Evolutionary conservation across 23 tunicate genomes (phyloP).

Genomic region (Diplosoma virens): DNA sequence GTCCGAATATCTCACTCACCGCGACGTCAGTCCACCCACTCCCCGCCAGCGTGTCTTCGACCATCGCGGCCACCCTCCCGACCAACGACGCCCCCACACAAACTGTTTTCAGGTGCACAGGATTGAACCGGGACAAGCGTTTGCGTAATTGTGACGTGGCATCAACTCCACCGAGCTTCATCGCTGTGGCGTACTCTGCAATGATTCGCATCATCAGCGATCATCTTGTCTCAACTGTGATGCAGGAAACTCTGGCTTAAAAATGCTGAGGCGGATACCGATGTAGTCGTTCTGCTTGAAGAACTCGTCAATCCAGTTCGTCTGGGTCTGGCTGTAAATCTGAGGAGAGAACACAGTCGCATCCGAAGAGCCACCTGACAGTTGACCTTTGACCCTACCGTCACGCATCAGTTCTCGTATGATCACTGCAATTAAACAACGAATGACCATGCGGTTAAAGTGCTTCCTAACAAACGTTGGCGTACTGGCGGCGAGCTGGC

Average conservation of each 20-base stretch:
- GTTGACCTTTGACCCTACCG: constrained; percentile 65
- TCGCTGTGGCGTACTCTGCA: constrained; percentile 69
- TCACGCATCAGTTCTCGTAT: constrained; percentile 62
- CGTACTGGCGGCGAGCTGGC: neutral
- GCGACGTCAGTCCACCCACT: constrained; percentile 70
- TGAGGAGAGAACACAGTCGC: constrained; percentile 64
- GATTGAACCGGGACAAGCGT: constrained; percentile 20
- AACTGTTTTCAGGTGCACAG: constrained; percentile 47
- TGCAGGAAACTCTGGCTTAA: neutral
- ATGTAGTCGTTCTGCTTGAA: constrained; percentile 68
- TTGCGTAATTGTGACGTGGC: constrained; percentile 35
- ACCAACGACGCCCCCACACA: constrained; percentile 59
- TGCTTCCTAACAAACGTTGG: neutral
- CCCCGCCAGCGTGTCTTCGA: constrained; percentile 53
- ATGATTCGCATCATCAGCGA: too few relatives aligned
- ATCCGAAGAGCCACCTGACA: constrained; percentile 63
- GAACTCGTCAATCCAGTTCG: constrained; percentile 70
- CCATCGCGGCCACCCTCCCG: constrained; percentile 39
- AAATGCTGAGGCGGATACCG: constrained; percentile 23
- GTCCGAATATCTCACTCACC: too few relatives aligned
- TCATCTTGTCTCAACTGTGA: neutral
- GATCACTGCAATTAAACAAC: constrained; percentile 18
- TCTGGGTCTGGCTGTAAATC: constrained; percentile 66
- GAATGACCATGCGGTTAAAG: too few relatives aligned
- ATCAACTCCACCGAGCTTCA: constrained; percentile 57